These are phyloP conservation scores for Thymallus thymallus DNA, from an alignment of 2,113 vertebrate genomes.

Conservation along the genomic window DNA sequence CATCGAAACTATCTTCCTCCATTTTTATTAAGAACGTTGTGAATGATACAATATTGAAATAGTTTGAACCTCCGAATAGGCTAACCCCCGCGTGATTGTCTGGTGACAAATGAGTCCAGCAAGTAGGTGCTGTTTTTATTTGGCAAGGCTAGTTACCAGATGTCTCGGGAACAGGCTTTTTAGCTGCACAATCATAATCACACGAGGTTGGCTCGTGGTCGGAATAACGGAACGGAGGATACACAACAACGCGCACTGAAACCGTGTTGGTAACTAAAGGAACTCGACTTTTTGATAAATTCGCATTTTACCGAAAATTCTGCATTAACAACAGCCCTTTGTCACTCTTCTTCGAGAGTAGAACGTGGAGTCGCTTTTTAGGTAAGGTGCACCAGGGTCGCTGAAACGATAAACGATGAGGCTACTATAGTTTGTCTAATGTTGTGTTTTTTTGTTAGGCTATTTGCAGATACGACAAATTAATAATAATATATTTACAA, in stretches of 20 bases:
- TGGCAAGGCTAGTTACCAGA: neutral
- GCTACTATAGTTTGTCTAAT: neutral
- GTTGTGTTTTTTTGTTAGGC: neutral
- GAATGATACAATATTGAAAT: neutral
- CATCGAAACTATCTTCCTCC: neutral
- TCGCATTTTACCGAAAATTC: neutral
- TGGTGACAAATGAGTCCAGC: too few species aligned
- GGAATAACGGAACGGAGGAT: constrained; percentile 3
- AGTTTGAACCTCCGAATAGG: neutral
- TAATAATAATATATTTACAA: too few species aligned
- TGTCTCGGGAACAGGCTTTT: neutral
- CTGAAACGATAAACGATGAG: neutral
- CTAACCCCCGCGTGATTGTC: too few species aligned
- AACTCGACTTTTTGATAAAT: neutral
- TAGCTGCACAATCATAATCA: too few species aligned
- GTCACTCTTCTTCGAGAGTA: neutral
- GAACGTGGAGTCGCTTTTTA: neutral
- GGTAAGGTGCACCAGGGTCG: neutral
- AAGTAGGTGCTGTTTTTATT: too few species aligned
- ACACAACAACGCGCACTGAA: neutral
- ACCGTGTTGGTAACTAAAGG: neutral
- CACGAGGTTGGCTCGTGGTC: neutral
- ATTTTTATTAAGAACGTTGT: neutral
- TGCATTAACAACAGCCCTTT: neutral
- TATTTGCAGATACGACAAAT: neutral